Base-by-base conservation (phyloP, 2,113 vertebrate genomes). In the Plestiodon gilberti region DNA sequence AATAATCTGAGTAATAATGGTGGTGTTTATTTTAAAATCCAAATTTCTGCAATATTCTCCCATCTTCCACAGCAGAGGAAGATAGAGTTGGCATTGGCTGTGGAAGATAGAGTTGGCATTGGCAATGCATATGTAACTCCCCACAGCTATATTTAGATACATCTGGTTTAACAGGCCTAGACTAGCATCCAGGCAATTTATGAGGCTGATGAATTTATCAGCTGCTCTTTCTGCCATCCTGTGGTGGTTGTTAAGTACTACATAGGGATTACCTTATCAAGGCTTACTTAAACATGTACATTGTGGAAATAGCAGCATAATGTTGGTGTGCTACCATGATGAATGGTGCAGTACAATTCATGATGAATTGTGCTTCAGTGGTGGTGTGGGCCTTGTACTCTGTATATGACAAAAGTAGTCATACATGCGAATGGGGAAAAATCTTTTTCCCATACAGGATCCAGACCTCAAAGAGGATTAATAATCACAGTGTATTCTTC, bases 161-260 rank as follows among this genome's bases (percentile, higher is more conserved):
- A 17, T 78, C 81, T 48, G 67, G 28, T 8, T 38, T 0, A 0
- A 18, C 78, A 75, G 28, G 82, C 40, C 89, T 83, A 84, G 84
- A 83, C 40, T 87, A 87, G 90, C 74, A 74, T 28, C 87, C 81
- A 80, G 92, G 84, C 89, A 92, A 82, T 90, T 86, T 33, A 23
- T 38, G 18, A 65, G 30, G 67, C 40, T 82, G 38, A 74, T 6
- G 86, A 85, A 82, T 81, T 89, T 91, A 43, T 23, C 89, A 38
- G 90, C 65, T 90, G 95, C 88, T 90, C 78, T 57, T 93, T 92
- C 95, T 95, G 95, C 95, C 95, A 94, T 92, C 95, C 93, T 85
- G 95, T 94, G 95, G 94, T 89, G 62, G 40, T 14, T 62, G 1
- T 23, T 67, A 17, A 22, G 79, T 13, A 94, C 87, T 95, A 91